Percentiles rank a stretch among this genome's conserved stretches.
Conservation (phyloP, 2,797 vertebrate genomes). For the Florisuga fusca region DNA sequence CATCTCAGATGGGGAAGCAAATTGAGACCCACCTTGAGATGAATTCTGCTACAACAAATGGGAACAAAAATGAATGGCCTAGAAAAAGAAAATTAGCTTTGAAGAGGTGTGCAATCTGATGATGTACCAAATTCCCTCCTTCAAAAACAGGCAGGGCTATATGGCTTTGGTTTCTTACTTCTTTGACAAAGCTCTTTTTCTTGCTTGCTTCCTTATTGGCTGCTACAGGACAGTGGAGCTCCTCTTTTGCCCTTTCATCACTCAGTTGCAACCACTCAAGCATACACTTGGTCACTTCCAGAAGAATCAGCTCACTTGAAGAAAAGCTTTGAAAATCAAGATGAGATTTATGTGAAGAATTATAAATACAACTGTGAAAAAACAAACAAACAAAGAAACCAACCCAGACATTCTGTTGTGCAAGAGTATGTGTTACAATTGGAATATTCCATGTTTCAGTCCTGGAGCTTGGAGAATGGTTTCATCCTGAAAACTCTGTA, state of each 20-base stretch:
- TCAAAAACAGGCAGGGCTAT: not conserved
- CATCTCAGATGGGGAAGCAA: not conserved
- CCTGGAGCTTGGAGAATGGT: not conserved
- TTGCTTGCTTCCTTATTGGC: not conserved
- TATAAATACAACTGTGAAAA: conserved; percentile 10
- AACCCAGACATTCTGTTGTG: not conserved
- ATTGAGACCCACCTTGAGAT: not conserved
- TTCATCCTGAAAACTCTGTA: not conserved
- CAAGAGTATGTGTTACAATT: not conserved
- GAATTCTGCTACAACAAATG: not conserved
- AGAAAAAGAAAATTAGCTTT: not conserved
- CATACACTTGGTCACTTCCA: not conserved
- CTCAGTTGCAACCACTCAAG: not conserved
- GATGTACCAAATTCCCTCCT: not conserved
- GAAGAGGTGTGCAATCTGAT: not conserved
- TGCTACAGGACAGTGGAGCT: not conserved
- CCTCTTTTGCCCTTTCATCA: not conserved
- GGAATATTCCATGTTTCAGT: not conserved
- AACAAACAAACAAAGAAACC: not conserved
- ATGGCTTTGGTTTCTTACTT: not conserved
- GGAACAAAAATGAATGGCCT: not conserved
- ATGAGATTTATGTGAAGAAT: not conserved
- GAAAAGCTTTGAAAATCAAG: not conserved
- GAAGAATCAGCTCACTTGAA: not conserved
- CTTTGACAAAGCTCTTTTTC: not conserved